Conservation (phyloP, 2,113 vertebrate genomes). For the Epinephelus moara region DNA sequence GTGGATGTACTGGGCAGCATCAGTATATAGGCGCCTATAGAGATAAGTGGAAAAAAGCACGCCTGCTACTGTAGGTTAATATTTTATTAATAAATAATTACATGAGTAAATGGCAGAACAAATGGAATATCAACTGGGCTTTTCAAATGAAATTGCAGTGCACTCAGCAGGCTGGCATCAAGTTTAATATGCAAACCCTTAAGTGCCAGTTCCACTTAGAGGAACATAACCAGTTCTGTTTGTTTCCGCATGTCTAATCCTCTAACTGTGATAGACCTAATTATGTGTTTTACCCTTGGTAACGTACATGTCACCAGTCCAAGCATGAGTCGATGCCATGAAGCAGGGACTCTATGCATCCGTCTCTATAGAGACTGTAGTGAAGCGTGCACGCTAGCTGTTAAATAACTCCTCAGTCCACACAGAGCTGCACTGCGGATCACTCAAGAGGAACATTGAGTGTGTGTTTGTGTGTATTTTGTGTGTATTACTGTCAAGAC, state of each 20-base stretch:
- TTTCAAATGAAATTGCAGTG: background rate
- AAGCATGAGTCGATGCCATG: slow-evolving; percentile 30
- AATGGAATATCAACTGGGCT: background rate
- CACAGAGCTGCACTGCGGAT: slow-evolving; percentile 21
- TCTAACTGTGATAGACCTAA: slow-evolving; percentile 58
- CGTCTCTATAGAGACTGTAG: slow-evolving; percentile 75
- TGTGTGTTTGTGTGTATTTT: background rate
- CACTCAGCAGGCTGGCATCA: slow-evolving; percentile 14
- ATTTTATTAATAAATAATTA: background rate
- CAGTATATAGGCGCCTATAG: background rate
- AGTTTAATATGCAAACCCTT: slow-evolving; percentile 15
- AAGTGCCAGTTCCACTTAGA: slow-evolving; percentile 38
- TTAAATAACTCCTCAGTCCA: slow-evolving; percentile 31
- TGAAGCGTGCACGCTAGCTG: slow-evolving; percentile 30
- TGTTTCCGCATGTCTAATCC: slow-evolving; percentile 61
- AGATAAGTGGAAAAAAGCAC: background rate
- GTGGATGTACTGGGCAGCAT: background rate
- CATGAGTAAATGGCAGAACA: background rate
- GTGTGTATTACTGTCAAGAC: slow-evolving; percentile 17
- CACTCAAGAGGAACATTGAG: slow-evolving; percentile 8
- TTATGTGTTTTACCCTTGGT: slow-evolving; percentile 65
- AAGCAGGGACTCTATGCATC: slow-evolving; percentile 26
- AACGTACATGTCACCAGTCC: slow-evolving; percentile 56
- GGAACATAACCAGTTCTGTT: slow-evolving; percentile 35
- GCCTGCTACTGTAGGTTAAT: background rate